Conservation (phyloP, 2,797 vertebrate genomes). For the Lepilemur septentrionalis region DNA sequence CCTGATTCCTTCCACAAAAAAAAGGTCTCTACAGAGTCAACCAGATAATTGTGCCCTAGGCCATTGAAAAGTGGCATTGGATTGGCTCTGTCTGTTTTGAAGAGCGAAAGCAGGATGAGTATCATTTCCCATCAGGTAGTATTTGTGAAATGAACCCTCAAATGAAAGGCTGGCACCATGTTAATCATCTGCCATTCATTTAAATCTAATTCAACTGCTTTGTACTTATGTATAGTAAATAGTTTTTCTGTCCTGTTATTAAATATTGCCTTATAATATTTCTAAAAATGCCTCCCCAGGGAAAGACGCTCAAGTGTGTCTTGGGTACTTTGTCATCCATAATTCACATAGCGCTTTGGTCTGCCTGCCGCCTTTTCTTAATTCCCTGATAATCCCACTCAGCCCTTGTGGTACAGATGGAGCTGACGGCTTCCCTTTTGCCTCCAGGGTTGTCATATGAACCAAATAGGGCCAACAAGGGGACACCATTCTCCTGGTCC, state of each 20-base stretch:
- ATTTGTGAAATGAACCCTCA: neutral
- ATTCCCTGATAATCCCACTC: neutral
- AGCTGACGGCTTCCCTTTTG: neutral
- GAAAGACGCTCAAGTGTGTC: neutral
- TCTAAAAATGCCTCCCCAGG: neutral
- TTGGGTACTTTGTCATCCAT: neutral
- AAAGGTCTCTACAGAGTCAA: constrained; percentile 18
- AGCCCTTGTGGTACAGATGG: fast-evolving
- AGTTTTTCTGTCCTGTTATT: neutral
- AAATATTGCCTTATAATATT: neutral
- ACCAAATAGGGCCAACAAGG: fast-evolving
- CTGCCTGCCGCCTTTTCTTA: neutral
- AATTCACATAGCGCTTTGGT: neutral
- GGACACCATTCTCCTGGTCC: neutral
- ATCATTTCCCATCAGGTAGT: neutral
- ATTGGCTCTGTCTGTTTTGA: neutral
- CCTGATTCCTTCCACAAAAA: neutral
- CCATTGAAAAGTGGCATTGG: neutral
- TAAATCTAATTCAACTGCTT: neutral
- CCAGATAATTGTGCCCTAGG: constrained; percentile 1
- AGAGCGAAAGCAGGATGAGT: neutral
- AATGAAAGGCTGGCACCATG: neutral
- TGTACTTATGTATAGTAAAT: neutral
- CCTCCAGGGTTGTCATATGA: neutral
- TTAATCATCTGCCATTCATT: neutral